Percentiles rank a stretch among this genome's conserved stretches.
Evolutionary conservation across 2,797 vertebrate genomes (phyloP).

Genomic region (Anniella stebbinsi): DNA sequence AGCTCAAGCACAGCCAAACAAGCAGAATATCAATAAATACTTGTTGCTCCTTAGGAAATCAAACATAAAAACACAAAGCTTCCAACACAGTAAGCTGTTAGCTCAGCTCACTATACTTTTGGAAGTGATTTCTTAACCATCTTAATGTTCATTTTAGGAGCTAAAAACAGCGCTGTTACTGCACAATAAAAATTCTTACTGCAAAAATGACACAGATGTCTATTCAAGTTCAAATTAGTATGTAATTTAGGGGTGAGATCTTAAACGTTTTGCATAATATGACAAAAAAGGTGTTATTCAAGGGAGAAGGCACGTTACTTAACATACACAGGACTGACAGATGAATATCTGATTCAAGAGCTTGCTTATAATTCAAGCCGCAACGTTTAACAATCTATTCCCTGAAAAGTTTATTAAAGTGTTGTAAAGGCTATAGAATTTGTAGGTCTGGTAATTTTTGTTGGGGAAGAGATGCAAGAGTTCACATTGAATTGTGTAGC

Average conservation of each 20-base stretch:
- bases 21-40: conserved; percentile 78
- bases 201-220: not conserved
- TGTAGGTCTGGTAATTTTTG: not conserved
- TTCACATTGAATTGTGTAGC: not conserved
- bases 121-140: conserved; percentile 43
- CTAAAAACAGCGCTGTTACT: conserved; percentile 3
- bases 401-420: not conserved
- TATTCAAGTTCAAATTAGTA: not conserved
- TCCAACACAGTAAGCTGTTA: conserved; percentile 1
- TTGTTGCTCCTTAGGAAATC: conserved; percentile 81
- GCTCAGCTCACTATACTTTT: conserved; percentile 39
- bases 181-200: not conserved
- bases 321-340: not conserved
- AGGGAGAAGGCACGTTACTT: not conserved
- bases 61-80: conserved; percentile 20
- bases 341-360: not conserved
- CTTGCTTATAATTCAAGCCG: not conserved
- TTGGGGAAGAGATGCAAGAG: no score
- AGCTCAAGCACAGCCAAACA: conserved; percentile 77
- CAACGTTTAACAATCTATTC: not conserved
- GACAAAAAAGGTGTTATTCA: not conserved
- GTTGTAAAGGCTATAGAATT: not conserved
- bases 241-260: not conserved
- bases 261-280: not conserved
- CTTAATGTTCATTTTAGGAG: not conserved